Percentiles rank a stretch among this genome's conserved stretches.
phyloP scores from a whole-genome alignment of 2,888 invertebrate species.

The Tortrix viridana region DNA sequence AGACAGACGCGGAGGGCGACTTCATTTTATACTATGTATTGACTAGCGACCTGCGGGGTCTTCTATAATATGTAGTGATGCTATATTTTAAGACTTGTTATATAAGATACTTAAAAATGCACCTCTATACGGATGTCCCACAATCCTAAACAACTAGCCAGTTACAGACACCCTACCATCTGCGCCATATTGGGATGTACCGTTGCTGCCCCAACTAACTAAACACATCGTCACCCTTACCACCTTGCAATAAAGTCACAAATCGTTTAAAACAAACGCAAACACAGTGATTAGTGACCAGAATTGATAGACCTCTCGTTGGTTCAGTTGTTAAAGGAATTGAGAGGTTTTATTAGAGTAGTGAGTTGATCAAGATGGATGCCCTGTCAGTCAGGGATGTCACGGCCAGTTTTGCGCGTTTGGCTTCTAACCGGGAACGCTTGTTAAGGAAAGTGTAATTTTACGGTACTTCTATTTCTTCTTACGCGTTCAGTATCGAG shows the following conservation, averaged over 20 bases:
- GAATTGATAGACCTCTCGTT: background rate
- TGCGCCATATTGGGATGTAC: constrained; percentile 39
- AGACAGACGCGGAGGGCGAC: too few relatives aligned
- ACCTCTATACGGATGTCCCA: constrained; percentile 13
- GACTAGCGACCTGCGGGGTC: too few relatives aligned
- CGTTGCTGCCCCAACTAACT: constrained; percentile 35
- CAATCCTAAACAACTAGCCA: constrained; percentile 9
- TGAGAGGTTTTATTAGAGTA: constrained; percentile 2
- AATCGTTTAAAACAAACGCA: background rate
- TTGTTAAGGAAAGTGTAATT: constrained; percentile 16
- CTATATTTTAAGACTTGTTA: too few relatives aligned
- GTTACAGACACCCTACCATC: constrained; percentile 30
- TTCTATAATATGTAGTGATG: too few relatives aligned
- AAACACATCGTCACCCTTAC: constrained; percentile 20
- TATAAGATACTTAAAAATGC: too few relatives aligned
- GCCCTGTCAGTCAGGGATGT: background rate
- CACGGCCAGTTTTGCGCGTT: background rate
- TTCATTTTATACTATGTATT: too few relatives aligned
- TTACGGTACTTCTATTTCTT: constrained; percentile 11
- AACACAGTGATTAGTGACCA: background rate
- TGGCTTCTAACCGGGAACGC: background rate
- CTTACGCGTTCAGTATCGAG: background rate
- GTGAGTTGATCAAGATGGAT: constrained; percentile 9
- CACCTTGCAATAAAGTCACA: background rate
- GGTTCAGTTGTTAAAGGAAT: background rate